Evolutionary conservation across 2,888 invertebrate genomes (phyloP).

Genomic region (Drepanosiphum platanoidis): DNA sequence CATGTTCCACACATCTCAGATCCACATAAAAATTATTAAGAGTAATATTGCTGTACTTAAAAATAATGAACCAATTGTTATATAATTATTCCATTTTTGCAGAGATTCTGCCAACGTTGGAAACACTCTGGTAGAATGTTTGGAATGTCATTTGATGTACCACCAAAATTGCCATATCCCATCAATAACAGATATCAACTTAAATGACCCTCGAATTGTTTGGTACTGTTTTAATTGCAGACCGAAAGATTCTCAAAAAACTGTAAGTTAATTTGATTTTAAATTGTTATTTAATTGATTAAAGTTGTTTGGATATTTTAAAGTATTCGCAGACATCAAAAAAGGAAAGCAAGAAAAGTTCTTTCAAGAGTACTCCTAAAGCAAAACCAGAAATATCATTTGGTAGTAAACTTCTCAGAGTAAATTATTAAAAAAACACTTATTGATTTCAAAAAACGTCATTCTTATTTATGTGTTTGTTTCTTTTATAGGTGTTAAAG

Average conservation of each 20-base stretch:
- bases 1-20: no score
- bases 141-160: slow-evolving; percentile 88
- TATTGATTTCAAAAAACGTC: not conserved
- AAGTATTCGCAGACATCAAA: slow-evolving; percentile 27
- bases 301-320: not conserved
- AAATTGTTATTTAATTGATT: not conserved
- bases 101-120: not conserved
- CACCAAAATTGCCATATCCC: slow-evolving; percentile 96
- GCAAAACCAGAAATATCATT: slow-evolving; percentile 41
- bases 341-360: slow-evolving; percentile 44
- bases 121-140: slow-evolving; percentile 90
- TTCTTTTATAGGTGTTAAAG: slow-evolving; percentile 22
- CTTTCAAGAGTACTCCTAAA: slow-evolving; percentile 32
- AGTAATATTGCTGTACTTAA: no score
- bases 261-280: slow-evolving; percentile 1
- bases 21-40: no score
- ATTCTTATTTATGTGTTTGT: not conserved
- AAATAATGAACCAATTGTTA: no score
- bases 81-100: no score
- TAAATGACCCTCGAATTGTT: slow-evolving; percentile 74
- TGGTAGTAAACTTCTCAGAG: slow-evolving; percentile 27
- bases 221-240: slow-evolving; percentile 71
- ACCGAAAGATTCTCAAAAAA: slow-evolving; percentile 23
- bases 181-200: slow-evolving; percentile 82
- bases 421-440: not conserved